phyloP scores from a whole-genome alignment of 2,888 invertebrate genomes.

The Scaeva pyrastri region DNA sequence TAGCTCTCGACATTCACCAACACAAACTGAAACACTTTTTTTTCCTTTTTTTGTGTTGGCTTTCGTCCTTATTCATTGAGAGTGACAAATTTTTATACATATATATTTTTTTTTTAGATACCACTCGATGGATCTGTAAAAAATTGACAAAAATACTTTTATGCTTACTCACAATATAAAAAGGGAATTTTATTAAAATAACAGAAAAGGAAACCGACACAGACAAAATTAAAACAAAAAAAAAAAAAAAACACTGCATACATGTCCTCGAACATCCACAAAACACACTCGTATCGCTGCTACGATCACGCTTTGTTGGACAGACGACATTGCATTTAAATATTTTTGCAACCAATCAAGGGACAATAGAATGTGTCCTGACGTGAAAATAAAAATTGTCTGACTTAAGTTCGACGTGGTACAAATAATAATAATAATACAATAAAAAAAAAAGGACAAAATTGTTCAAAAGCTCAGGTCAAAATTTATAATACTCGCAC shows the following conservation, averaged over 20 bases:
- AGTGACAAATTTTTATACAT: conserved; percentile 38
- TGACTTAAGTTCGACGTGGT: conserved; percentile 38
- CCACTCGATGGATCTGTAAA: conserved; percentile 9
- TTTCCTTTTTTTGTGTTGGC: not conserved
- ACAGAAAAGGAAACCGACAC: conserved; percentile 19
- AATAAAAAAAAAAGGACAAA: not conserved
- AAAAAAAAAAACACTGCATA: conserved; percentile 26
- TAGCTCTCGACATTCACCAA: too few relatives aligned
- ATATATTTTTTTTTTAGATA: not conserved
- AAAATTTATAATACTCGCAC: conserved; percentile 54
- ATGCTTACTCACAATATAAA: conserved; percentile 43
- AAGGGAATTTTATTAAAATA: conserved; percentile 28
- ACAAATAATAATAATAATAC: conserved; percentile 5
- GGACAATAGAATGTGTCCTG: conserved; percentile 67
- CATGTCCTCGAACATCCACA: conserved; percentile 26
- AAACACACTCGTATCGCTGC: too few relatives aligned
- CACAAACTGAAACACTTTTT: too few relatives aligned
- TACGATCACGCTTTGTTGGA: conserved; percentile 61
- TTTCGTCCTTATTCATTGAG: conserved; percentile 12
- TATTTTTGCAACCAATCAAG: conserved; percentile 67
- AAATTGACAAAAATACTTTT: conserved; percentile 49
- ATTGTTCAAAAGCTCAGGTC: conserved; percentile 22
- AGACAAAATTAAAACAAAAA: conserved; percentile 21
- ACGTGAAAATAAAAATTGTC: conserved; percentile 48
- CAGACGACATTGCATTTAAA: conserved; percentile 65